Evolutionary conservation across 1,140 invertebrate genomes (phyloP).

Genomic region (Eurosta solidaginis): DNA sequence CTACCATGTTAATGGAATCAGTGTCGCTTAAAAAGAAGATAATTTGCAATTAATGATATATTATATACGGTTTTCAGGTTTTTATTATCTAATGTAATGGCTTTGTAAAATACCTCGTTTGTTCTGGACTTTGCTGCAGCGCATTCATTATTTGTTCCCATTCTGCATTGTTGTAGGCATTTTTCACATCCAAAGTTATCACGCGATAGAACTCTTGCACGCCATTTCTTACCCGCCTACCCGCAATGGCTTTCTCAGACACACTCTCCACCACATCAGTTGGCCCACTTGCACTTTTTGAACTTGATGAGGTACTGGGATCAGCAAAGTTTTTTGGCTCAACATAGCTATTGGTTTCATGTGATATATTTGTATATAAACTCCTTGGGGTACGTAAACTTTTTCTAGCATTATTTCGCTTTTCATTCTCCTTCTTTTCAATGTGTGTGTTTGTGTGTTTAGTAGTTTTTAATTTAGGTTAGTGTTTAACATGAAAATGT

Average conservation of each 20-base stretch:
- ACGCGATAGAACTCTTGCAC: constrained; percentile 1
- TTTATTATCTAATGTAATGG: background rate
- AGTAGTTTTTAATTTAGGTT: background rate
- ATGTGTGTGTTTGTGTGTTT: background rate
- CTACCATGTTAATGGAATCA: background rate
- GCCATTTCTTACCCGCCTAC: background rate
- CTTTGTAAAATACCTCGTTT: background rate
- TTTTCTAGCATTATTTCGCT: background rate
- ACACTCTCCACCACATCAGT: background rate
- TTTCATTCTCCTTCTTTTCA: background rate
- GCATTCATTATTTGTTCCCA: background rate
- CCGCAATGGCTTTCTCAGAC: constrained; percentile 3
- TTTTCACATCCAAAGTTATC: background rate
- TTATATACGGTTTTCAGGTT: background rate
- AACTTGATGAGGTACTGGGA: background rate
- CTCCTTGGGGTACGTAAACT: background rate
- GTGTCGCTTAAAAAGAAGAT: background rate
- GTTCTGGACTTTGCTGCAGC: background rate
- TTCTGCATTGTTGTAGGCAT: background rate
- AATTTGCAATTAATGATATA: background rate
- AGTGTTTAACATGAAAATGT: background rate
- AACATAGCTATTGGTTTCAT: too few relatives aligned
- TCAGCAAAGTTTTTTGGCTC: too few relatives aligned
- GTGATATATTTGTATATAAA: too few relatives aligned
- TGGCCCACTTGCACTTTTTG: too few relatives aligned